These are phyloP conservation scores for Notolabrus celidotus DNA, from an alignment of 2,797 vertebrate genomes.

Conservation along the genomic window DNA sequence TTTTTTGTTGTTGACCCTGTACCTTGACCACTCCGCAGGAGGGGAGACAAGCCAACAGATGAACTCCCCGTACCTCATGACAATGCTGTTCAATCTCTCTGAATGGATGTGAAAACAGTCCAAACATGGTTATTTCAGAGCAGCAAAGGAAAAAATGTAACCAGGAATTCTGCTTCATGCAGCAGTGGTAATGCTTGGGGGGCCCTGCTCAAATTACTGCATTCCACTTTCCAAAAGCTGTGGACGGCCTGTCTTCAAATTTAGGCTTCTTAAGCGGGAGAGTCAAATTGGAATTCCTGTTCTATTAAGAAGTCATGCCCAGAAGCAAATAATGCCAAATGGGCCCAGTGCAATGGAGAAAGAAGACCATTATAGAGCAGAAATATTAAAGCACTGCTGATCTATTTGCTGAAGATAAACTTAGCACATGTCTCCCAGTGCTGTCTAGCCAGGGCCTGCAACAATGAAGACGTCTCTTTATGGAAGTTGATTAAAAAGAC, in stretches of 20 bases:
- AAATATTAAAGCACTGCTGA: slow-evolving; percentile 83
- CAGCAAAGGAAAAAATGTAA: slow-evolving; percentile 69
- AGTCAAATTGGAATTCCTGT: slow-evolving; percentile 86
- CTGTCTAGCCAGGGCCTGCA: slow-evolving; percentile 70
- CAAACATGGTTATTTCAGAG: slow-evolving; percentile 62
- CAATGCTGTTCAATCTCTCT: slow-evolving; percentile 56
- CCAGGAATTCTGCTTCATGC: slow-evolving; percentile 76
- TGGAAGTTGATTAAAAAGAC: slow-evolving; percentile 84
- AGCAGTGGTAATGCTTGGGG: slow-evolving; percentile 74
- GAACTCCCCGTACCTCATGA: slow-evolving; percentile 49
- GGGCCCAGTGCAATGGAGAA: slow-evolving; percentile 78
- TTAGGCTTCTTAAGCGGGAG: slow-evolving; percentile 81
- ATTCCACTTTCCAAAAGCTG: slow-evolving; percentile 76
- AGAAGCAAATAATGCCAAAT: slow-evolving; percentile 85
- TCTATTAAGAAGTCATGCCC: slow-evolving; percentile 86
- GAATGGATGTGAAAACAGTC: slow-evolving; percentile 54
- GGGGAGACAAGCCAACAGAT: slow-evolving; percentile 53
- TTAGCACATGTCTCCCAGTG: slow-evolving; percentile 82
- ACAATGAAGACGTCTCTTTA: slow-evolving; percentile 80
- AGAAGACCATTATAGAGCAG: slow-evolving; percentile 82
- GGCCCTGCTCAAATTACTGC: slow-evolving; percentile 79
- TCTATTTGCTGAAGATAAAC: slow-evolving; percentile 86
- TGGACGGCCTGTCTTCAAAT: slow-evolving; percentile 83
- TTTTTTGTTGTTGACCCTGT: slow-evolving; percentile 54
- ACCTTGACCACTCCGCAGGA: slow-evolving; percentile 68